Evolutionary conservation across 2,888 invertebrate genomes (phyloP), one percentile per base, ranked within the genome.

Genomic region (Lepeophtheirus nordmannii): DNA sequence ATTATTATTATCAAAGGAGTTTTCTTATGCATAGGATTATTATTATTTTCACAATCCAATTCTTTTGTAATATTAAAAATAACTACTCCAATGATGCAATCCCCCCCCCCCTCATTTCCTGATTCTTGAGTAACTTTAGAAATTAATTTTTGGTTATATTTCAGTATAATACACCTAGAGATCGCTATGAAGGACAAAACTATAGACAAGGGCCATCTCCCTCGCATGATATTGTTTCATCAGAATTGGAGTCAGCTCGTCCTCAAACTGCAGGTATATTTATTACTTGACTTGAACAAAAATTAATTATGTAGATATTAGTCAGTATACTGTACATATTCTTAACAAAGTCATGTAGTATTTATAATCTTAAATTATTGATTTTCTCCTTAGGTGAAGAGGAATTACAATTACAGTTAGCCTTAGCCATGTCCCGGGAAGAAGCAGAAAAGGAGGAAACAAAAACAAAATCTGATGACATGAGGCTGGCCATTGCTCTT

Each of bases 371-470:
- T 30, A 7, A 30, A 30, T 30, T 30, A 30, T 30, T 30, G 30
- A 30, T 30, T 30, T 30, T 30, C 30, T 5, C 30, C 3, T 62
- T 39, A 58, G 96, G 96, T 5, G 98, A 98, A 77, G 98, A 98
- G 77, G 97, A 98, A 76, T 80, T 98, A 70, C 98, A 98, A 77
- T 80, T 98, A 71, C 97, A 98, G 78, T 81, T 98, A 73, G 98
- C 98, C 61, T 81, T 98, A 74, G 98, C 97, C 67, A 94, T 98
- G 90, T 92, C 92, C 62, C 84, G 94, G 69, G 98, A 98, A 78
- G 98, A 98, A 79, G 94, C 94, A 39, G 97, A 98, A 74, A 87
- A 92, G 72, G 94, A 96, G 76, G 92, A 94, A 78, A 85, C 91
- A 71, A 84, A 91, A 74, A 81, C 91, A 68, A 85, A 93, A 70